Base-by-base conservation (phyloP, 2,113 vertebrate species). In the Pseudolaguvia tuberculata region DNA sequence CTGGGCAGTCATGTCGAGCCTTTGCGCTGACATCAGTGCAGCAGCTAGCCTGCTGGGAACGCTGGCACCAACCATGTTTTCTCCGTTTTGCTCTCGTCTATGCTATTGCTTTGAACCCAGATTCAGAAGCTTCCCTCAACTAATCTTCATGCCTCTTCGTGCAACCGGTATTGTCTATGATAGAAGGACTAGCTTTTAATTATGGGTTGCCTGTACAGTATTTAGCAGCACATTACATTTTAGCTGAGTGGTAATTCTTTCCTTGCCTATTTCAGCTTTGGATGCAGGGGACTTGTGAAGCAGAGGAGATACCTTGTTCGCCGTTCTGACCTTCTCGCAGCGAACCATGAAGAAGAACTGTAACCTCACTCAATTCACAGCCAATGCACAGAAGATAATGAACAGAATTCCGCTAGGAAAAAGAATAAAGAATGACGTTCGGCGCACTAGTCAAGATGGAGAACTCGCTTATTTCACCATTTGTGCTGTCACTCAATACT, bases 11-110 rank as follows among this genome's bases (percentile, higher is more conserved):
- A 51, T 78, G 71, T 74, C 29, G 13, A 53, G 31, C 63, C 20
- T 61, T 11, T 10, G 21, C 15, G 73, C 62, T 81, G 76, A 78
- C 72, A 75, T 81, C 68, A 72, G 67, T 59, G 57, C 29, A 74
- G 58, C 20, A 52, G n/a, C n/a, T n/a, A n/a, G 71, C 25, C 66
- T 23, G 29, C 25, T 71, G 67, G 56, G 66, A 57, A 50, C 67
- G 59, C 58, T 70, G 51, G 72, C 65, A 65, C 62, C 59, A 66
- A 35, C 9, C 55, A 4, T 3, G 13, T 20, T n/a, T n/a, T 29
- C 27, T 61, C n/a, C 14, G 15, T 70, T 77, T 17, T 25, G 18
- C 59, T 73, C 65, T 77, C 59, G 23, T 72, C 52, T 25, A 48
- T 7, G 57, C 39, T 65, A 17, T 58, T 62, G 42, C 63, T 80